Percentiles rank a stretch among this genome's conserved stretches.
These are phyloP conservation scores for Chrysolina haemoptera DNA, from an alignment of 2,888 invertebrate genomes.

Conservation along the genomic window DNA sequence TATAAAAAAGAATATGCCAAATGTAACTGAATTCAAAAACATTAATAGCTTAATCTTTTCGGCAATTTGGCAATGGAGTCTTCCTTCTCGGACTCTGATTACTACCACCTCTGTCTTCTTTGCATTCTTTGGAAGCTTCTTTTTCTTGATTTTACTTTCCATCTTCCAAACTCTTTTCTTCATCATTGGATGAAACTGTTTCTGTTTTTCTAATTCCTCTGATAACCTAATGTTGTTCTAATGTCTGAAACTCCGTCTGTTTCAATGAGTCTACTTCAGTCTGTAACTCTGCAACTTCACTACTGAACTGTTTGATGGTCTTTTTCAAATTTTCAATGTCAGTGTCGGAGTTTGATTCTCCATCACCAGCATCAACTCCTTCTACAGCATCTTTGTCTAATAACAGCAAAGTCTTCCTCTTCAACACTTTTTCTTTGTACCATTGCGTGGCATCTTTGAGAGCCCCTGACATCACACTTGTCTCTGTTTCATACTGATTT, in stretches of 20 bases:
- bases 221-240: slow-evolving; percentile 75
- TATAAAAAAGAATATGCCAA: too few relatives aligned
- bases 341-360: slow-evolving; percentile 73
- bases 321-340: slow-evolving; percentile 80
- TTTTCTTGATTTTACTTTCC: too few relatives aligned
- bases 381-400: slow-evolving; percentile 75
- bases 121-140: too few relatives aligned
- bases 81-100: too few relatives aligned
- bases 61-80: too few relatives aligned
- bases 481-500: slow-evolving; percentile 82
- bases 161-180: too few relatives aligned
- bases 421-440: slow-evolving; percentile 83
- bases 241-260: slow-evolving; percentile 81
- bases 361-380: slow-evolving; percentile 67
- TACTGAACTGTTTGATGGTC: slow-evolving; percentile 77
- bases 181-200: too few relatives aligned
- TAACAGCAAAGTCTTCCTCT: slow-evolving; percentile 78
- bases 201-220: too few relatives aligned
- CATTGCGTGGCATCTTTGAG: slow-evolving; percentile 81
- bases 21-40: too few relatives aligned
- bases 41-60: too few relatives aligned
- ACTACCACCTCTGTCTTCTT: too few relatives aligned
- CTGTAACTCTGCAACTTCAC: slow-evolving; percentile 77
- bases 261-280: slow-evolving; percentile 77
- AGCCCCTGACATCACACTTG: slow-evolving; percentile 81